A percentile compares a stretch with the other conserved stretches of the same genome.
Evolutionary conservation across 1,140 invertebrate species (phyloP).

Genomic region (Drosophila obscura): DNA sequence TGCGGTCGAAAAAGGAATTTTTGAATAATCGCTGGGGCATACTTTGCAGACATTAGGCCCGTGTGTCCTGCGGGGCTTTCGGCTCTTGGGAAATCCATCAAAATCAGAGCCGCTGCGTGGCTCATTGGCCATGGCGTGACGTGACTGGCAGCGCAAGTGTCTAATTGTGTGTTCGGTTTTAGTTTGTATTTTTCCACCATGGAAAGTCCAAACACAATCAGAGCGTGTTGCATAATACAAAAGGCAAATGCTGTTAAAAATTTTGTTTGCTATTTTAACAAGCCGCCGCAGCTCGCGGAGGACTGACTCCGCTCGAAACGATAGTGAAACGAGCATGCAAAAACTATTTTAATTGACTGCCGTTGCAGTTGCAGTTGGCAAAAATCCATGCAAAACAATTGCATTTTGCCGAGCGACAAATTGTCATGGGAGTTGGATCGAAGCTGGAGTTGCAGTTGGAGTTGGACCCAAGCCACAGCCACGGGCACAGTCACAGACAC

Average conservation of each 20-base stretch:
- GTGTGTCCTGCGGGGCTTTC: conserved; percentile 43
- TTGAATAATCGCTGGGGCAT: conserved; percentile 56
- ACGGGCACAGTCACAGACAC: neutral
- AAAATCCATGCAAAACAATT: conserved; percentile 74
- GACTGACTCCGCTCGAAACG: conserved; percentile 36
- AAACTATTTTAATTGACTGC: conserved; percentile 79
- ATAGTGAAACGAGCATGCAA: conserved; percentile 79
- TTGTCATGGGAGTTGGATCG: conserved; percentile 75
- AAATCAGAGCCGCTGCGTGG: conserved; percentile 37
- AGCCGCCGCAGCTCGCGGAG: conserved; percentile 43
- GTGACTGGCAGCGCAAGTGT: conserved; percentile 74
- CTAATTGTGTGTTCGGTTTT: conserved; percentile 68
- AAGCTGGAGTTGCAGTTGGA: conserved; percentile 5
- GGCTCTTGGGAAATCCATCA: conserved; percentile 60
- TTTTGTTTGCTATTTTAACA: conserved; percentile 69
- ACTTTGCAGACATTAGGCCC: conserved; percentile 9
- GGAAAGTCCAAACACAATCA: conserved; percentile 62
- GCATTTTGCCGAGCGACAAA: conserved; percentile 77
- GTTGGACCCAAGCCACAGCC: conserved; percentile 3
- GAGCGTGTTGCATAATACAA: conserved; percentile 82
- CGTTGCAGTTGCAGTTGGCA: conserved; percentile 23
- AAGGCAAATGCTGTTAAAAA: conserved; percentile 51
- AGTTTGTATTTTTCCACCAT: conserved; percentile 29
- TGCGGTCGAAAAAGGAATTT: conserved; percentile 40
- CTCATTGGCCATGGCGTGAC: conserved; percentile 58